Base-by-base conservation (phyloP, 2,888 invertebrate genomes). In the Brachynemurus nebulosus region DNA sequence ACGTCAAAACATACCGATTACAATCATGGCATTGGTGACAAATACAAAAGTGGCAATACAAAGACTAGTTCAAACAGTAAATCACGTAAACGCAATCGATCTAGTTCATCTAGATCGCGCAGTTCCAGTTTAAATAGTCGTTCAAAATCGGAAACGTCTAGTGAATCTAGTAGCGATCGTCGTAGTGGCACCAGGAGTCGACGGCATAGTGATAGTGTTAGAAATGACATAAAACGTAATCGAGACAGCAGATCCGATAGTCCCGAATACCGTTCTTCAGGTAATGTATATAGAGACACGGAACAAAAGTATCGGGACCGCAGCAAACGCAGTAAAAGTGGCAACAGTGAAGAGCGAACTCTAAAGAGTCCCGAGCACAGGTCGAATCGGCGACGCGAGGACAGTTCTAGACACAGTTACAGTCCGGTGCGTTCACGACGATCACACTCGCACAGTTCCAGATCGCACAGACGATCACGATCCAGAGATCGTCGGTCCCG, bases 201-300 rank as follows among this genome's bases (percentile, higher is more conserved):
- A 19, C 45, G 44, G 35, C 46, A 51, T 21, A 37, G n/a, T 19
- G 37, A 17, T 36, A 47, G 42, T 36, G 47, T 63, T 62, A 45
- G 56, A 61, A 58, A 63, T 61, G 48, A 34, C 11, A 21, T 20
- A 8, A 42, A 20, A 20, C 18, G n/a, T 27, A n/a, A n/a, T n/a
- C 25, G 35, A 47, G 45, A 35, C 20, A 47, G 45, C 45, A 47
- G 43, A 23, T 42, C 42, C 14, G 18, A 18, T 20, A 42, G 42
- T 14, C 5, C n/a, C 8, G 42, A 42, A 18, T 12, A 16, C n/a
- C n/a, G 23, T 23, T 7, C 14, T 2, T 20, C 23, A 12, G 35
- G 35, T 42, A 42, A 42, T 16, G 42, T 25, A 21, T 42, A 35
- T 20, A 42, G 35, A 35, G 35, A 34, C 21, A 20, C 8, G 34